Percentiles rank a stretch among this genome's conserved stretches.
Conservation (phyloP, 2,888 invertebrate genomes). For the Eupithecia dodoneata region DNA sequence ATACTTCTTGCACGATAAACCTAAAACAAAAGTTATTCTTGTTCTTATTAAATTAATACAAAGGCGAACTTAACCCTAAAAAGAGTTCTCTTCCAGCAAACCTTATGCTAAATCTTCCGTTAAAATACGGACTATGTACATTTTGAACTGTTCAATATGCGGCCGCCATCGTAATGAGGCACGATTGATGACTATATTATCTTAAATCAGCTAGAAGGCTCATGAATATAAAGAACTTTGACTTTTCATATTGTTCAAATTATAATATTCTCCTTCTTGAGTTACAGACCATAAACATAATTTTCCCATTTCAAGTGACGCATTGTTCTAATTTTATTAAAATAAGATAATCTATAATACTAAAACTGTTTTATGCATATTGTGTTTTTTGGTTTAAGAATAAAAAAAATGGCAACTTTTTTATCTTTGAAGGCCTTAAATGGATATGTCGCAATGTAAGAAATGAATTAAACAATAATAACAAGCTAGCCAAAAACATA, state of each 20-base stretch:
- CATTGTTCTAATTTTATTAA: constrained; percentile 23
- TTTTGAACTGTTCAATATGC: not conserved
- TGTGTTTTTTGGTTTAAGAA: not conserved
- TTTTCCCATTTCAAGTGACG: constrained; percentile 38
- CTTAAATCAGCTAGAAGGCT: not conserved
- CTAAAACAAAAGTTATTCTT: too few species aligned
- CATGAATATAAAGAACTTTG: constrained; percentile 35
- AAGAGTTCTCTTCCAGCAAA: too few species aligned
- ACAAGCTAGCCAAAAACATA: too few species aligned
- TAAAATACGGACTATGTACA: not conserved
- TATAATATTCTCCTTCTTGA: constrained; percentile 22
- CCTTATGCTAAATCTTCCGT: too few species aligned
- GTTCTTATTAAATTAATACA: too few species aligned
- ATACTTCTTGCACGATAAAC: too few species aligned
- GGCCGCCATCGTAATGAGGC: not conserved
- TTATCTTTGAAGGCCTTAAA: too few species aligned
- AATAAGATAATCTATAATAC: constrained; percentile 31
- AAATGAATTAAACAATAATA: too few species aligned
- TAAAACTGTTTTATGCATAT: not conserved
- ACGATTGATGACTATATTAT: constrained; percentile 11
- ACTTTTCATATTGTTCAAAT: constrained; percentile 26
- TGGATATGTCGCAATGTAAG: too few species aligned
- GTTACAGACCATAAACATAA: constrained; percentile 39
- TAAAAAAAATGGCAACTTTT: not conserved
- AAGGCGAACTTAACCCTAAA: too few species aligned